phyloP scores from a whole-genome alignment of 2,797 vertebrate species.

The Tamandua tetradactyla region DNA sequence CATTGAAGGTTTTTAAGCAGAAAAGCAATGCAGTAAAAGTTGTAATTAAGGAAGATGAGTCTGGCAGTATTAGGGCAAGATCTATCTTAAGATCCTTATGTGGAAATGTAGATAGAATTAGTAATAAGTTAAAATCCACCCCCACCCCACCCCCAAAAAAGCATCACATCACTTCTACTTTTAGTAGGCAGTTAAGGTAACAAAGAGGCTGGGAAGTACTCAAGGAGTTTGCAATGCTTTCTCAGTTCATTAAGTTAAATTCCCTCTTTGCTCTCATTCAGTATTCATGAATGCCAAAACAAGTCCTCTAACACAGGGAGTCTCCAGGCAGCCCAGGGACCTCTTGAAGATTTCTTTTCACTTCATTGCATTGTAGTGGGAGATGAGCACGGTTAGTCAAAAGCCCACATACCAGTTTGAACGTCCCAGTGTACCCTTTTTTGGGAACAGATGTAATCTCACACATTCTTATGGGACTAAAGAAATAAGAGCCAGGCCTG shows the following conservation, averaged over 20 bases:
- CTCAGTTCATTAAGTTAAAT: constrained; percentile 77
- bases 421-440: constrained; percentile 5
- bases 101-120: constrained; percentile 47
- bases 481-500: not conserved
- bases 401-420: not conserved
- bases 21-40: constrained; percentile 64
- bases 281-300: constrained; percentile 42
- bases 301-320: not conserved
- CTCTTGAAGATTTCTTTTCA: constrained; percentile 43
- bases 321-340: constrained; percentile 23
- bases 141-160: no score
- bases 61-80: constrained; percentile 57
- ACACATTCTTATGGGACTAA: not conserved
- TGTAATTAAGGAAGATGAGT: constrained; percentile 69
- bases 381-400: not conserved
- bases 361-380: not conserved
- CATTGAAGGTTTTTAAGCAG: constrained; percentile 53
- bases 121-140: constrained; percentile 31
- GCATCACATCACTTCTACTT: constrained; percentile 15
- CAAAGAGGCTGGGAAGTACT: not conserved
- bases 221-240: constrained; percentile 34
- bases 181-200: constrained; percentile 50
- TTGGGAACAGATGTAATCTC: constrained; percentile 28
- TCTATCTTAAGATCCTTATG: constrained; percentile 40
- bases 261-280: constrained; percentile 60